Conservation (phyloP, 1,140 invertebrate genomes). For the Epicauta chinensis region DNA sequence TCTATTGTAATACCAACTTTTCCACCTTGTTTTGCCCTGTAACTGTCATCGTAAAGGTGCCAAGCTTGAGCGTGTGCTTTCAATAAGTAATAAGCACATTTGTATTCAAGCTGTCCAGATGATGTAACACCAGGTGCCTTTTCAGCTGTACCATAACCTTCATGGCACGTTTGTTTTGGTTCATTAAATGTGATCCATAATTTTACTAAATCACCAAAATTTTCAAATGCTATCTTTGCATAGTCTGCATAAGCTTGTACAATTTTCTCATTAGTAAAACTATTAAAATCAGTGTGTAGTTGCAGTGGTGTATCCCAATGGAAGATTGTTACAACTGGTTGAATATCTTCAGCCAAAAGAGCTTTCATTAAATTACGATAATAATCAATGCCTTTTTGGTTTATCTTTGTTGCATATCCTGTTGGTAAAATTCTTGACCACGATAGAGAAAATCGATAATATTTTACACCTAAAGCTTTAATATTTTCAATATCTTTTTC, state of each 20-base stretch:
- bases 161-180: constrained; percentile 37
- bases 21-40: constrained; percentile 27
- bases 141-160: constrained; percentile 22
- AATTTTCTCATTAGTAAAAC: constrained; percentile 43
- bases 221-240: constrained; percentile 29
- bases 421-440: constrained; percentile 47
- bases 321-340: constrained; percentile 48
- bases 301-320: constrained; percentile 42
- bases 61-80: constrained; percentile 32
- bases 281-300: constrained; percentile 46
- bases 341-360: constrained; percentile 43
- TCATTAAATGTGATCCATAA: constrained; percentile 51
- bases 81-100: constrained; percentile 30
- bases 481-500: constrained; percentile 49
- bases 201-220: constrained; percentile 39
- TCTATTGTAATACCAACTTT: constrained; percentile 16
- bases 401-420: constrained; percentile 13
- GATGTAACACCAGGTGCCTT: constrained; percentile 25
- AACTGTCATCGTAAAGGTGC: constrained; percentile 31
- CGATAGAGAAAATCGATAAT: constrained; percentile 54
- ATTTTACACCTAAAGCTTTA: constrained; percentile 45
- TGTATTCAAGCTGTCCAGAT: constrained; percentile 28
- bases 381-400: constrained; percentile 39
- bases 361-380: constrained; percentile 51
- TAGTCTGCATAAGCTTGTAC: constrained; percentile 39